Percentiles rank a stretch among this genome's conserved stretches.
Evolutionary conservation across 2,113 vertebrate species (phyloP).

Genomic region (Caretta caretta): DNA sequence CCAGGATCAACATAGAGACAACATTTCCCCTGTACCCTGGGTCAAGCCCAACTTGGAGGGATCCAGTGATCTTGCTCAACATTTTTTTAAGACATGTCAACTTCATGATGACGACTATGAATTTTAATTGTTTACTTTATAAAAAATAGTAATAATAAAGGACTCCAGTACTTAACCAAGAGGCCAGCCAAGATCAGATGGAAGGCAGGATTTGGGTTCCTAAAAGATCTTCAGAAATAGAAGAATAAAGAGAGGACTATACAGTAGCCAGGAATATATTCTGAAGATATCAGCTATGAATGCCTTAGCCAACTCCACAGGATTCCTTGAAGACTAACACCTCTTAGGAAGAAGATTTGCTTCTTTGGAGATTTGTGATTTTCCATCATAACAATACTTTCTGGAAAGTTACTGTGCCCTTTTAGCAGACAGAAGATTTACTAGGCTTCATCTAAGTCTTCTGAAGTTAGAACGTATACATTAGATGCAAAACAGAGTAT

Average conservation of each 20-base stretch:
- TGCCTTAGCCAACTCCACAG: background rate
- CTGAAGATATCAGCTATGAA: background rate
- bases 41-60: background rate
- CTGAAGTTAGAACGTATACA: rapidly evolving
- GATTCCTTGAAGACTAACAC: background rate
- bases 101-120: background rate
- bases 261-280: rapidly evolving
- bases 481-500: background rate
- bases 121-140: background rate
- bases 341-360: background rate
- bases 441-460: background rate
- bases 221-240: background rate
- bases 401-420: background rate
- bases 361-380: background rate
- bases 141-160: background rate
- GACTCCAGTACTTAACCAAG: background rate
- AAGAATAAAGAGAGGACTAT: background rate
- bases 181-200: background rate
- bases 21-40: background rate
- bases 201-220: background rate
- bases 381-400: background rate
- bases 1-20: background rate
- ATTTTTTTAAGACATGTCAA: background rate
- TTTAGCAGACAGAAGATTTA: background rate
- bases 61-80: background rate